These are phyloP conservation scores for Hiodon alosoides DNA, from an alignment of 2,113 vertebrate species.

Conservation along the genomic window DNA sequence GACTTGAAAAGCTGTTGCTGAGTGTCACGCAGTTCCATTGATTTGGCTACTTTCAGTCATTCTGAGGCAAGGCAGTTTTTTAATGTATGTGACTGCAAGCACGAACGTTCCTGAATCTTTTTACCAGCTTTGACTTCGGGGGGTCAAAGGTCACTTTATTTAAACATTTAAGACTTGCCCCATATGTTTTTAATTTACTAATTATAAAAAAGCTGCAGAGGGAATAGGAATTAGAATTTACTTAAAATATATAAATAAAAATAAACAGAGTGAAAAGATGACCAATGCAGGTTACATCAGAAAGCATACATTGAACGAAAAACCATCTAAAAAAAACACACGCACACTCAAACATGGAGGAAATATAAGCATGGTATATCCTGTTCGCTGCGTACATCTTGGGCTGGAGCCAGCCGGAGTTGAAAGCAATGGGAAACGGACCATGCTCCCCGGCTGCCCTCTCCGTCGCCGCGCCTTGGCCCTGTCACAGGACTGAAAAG, in stretches of 20 bases:
- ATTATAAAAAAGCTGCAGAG: too few species aligned
- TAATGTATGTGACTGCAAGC: not conserved
- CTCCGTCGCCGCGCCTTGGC: slow-evolving; percentile 2
- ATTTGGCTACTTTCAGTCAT: not conserved
- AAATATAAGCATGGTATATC: slow-evolving; percentile 30
- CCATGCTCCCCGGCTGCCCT: not conserved
- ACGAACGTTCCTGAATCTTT: not conserved
- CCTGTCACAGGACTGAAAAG: slow-evolving; percentile 22
- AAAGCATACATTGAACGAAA: not conserved
- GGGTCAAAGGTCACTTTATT: not conserved
- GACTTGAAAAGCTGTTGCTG: not conserved
- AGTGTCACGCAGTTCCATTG: not conserved
- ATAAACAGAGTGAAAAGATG: too few species aligned
- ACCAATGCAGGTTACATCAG: not conserved
- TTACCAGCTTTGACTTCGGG: not conserved
- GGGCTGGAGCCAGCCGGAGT: slow-evolving; percentile 28
- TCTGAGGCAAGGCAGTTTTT: not conserved
- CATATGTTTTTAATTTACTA: too few species aligned
- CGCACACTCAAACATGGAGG: not conserved
- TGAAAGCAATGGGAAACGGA: slow-evolving; percentile 39
- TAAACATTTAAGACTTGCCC: too few species aligned
- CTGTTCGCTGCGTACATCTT: slow-evolving; percentile 9
- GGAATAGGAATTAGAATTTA: too few species aligned
- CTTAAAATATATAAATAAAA: too few species aligned
- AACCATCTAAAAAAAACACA: not conserved